These are phyloP conservation scores for Simalia tracyae DNA, from an alignment of 2,797 vertebrate species.

Conservation along the genomic window DNA sequence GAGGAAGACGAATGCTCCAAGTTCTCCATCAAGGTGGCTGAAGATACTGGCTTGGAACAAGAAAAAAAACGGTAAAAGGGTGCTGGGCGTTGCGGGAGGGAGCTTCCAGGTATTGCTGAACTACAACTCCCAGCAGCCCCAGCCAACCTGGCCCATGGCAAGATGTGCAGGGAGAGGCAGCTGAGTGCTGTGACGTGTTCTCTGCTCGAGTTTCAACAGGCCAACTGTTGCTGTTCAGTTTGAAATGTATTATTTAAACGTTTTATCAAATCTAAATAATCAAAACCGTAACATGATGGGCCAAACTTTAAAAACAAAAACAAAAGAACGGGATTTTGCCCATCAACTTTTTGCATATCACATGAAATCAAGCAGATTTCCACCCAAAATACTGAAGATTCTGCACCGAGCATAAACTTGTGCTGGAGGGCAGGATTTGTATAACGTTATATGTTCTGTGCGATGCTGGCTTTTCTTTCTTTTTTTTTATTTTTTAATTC, in stretches of 20 bases:
- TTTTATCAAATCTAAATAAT: not conserved
- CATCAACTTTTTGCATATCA: not conserved
- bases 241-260: not conserved
- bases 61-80: slow-evolving; percentile 75
- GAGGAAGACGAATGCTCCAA: slow-evolving; percentile 78
- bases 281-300: not conserved
- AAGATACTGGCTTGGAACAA: slow-evolving; percentile 69
- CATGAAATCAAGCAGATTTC: not conserved
- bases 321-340: not conserved
- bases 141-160: not conserved
- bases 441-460: too few species aligned
- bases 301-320: not conserved
- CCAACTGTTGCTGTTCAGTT: not conserved
- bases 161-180: not conserved
- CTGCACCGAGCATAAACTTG: not conserved
- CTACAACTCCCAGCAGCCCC: not conserved
- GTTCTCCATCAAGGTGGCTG: slow-evolving; percentile 53
- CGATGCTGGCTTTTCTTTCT: too few species aligned
- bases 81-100: not conserved
- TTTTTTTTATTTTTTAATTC: too few species aligned
- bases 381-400: not conserved
- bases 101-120: not conserved
- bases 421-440: too few species aligned
- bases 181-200: not conserved
- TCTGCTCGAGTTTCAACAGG: not conserved